A percentile compares a stretch with the other conserved stretches of the same genome.
Conservation (phyloP, 1,140 invertebrate species). For the Sycobia sp. region DNA sequence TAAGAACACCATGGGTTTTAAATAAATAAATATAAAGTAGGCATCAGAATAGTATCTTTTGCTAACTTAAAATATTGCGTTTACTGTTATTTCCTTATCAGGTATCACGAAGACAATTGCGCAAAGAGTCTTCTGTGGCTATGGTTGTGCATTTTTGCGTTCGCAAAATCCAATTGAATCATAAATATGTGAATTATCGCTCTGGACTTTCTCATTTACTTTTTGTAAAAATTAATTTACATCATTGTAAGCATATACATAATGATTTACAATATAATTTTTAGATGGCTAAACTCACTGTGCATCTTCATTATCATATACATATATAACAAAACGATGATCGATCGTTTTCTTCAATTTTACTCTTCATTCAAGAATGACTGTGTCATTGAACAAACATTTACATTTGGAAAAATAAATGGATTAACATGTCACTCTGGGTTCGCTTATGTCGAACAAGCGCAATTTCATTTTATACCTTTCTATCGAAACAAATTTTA, state of each 20-base stretch:
- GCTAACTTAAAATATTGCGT: constrained; percentile 32
- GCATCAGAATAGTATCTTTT: not conserved
- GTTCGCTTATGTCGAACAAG: not conserved
- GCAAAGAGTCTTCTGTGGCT: not conserved
- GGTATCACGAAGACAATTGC: constrained; percentile 3
- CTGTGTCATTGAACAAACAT: constrained; percentile 5
- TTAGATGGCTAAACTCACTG: constrained; percentile 2
- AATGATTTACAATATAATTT: constrained; percentile 33
- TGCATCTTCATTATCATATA: constrained; percentile 20
- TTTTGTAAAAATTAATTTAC: constrained; percentile 25
- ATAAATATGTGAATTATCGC: constrained; percentile 22
- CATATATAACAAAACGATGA: constrained; percentile 30
- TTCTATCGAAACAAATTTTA: not conserved
- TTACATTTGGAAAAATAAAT: constrained; percentile 22
- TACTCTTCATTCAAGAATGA: not conserved
- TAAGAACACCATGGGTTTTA: constrained; percentile 15
- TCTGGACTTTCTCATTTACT: too few species aligned
- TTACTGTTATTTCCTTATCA: constrained; percentile 24
- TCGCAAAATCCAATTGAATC: constrained; percentile 15
- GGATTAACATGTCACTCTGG: constrained; percentile 7
- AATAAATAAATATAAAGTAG: constrained; percentile 25
- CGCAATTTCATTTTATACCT: not conserved
- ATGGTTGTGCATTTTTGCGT: not conserved
- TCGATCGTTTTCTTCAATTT: constrained; percentile 14
- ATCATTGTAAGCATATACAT: not conserved